These are phyloP conservation scores for Plecturocebus donacophilus DNA, from an alignment of 2,113 vertebrate genomes.

Conservation along the genomic window DNA sequence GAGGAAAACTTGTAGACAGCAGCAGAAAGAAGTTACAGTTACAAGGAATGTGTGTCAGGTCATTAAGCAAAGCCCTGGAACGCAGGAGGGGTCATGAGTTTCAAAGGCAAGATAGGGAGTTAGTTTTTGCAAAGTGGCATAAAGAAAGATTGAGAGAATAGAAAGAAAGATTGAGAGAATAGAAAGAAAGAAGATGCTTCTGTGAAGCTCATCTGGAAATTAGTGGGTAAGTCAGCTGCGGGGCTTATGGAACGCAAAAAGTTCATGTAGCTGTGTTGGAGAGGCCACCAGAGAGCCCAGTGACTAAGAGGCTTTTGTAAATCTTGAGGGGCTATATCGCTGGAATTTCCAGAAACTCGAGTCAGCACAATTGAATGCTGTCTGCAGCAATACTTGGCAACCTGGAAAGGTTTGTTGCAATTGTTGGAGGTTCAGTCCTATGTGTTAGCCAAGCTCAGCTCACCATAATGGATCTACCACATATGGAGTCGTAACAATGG, in stretches of 20 bases:
- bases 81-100: not conserved
- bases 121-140: not conserved
- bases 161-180: not conserved
- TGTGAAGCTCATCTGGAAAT: not conserved
- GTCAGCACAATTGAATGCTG: not conserved
- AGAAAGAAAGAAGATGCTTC: not conserved
- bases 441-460: not conserved
- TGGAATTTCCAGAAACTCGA: not conserved
- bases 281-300: not conserved
- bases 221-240: not conserved
- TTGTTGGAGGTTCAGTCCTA: not conserved
- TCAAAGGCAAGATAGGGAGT: not conserved
- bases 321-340: not conserved
- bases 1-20: not conserved
- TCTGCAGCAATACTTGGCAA: not conserved
- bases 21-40: not conserved
- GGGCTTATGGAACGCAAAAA: not conserved
- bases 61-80: not conserved
- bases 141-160: not conserved
- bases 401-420: not conserved
- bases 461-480: not conserved
- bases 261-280: not conserved
- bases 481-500: fast-evolving
- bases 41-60: not conserved
- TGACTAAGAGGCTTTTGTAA: not conserved